These are phyloP conservation scores for Ischnura elegans DNA, from an alignment of 2,888 invertebrate species.

Conservation along the genomic window DNA sequence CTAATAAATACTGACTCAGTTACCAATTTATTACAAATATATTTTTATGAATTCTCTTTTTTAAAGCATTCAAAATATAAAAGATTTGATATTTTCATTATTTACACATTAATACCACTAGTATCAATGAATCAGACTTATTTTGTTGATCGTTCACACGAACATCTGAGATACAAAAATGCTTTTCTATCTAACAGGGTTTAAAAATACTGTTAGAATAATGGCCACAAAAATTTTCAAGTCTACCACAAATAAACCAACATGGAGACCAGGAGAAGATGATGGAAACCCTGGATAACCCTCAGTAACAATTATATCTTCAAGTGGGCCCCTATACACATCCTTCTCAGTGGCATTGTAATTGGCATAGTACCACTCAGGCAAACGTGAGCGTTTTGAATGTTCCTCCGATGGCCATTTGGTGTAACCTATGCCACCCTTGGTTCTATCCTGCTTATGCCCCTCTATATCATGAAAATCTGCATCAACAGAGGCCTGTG, in stretches of 20 bases:
- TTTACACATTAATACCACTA: not conserved
- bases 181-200: not conserved
- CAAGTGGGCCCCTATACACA: conserved; percentile 38
- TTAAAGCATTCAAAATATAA: not conserved
- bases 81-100: not conserved
- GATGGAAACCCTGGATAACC: conserved; percentile 53
- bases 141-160: not conserved
- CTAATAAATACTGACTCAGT: not conserved
- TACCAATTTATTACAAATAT: not conserved
- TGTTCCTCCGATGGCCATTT: conserved; percentile 45
- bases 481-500: not conserved
- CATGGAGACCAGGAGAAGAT: not conserved
- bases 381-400: conserved; percentile 32
- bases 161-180: conserved; percentile 33
- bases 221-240: not conserved
- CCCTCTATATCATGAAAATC: conserved; percentile 44
- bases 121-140: conserved; percentile 30
- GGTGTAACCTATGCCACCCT: conserved; percentile 31
- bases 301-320: conserved; percentile 53
- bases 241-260: not conserved
- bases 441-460: conserved; percentile 39
- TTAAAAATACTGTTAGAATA: conserved; percentile 33
- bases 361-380: conserved; percentile 48
- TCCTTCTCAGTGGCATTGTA: conserved; percentile 42
- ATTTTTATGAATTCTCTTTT: not conserved